Base-by-base conservation (phyloP, 2,113 vertebrate species). In the Cyanistes caeruleus region DNA sequence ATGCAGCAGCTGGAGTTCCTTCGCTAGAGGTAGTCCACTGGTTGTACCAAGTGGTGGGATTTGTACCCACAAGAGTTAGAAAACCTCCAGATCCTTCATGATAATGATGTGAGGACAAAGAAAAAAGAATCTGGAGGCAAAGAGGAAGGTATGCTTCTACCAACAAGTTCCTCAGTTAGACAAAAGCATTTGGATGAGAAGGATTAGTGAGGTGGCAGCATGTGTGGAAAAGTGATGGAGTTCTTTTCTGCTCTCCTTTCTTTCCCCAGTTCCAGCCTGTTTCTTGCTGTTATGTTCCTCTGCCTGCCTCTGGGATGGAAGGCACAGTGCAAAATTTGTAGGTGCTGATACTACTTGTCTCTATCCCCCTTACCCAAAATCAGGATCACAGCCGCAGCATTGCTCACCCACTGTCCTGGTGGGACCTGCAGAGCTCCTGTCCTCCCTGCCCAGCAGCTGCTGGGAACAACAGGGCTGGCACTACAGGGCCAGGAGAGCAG, bases 331-430 rank as follows among this genome's bases (percentile, higher is more conserved):
- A 27, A 37, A 41, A 62, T 75, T 82, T 67, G 82, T 74, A 78
- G 56, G 18, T 27, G 25, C 25, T 53, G n/a, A 14, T 20, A 28
- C 25, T 41, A 7, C 11, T 23, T 62, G 5, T 27, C 11, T 63
- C 37, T 2, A 0, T 19, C 39, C 58, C 11, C 7, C 14, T 44
- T 44, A 21, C n/a, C 14, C 39, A 44, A 55, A 83, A 8, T 30
- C 58, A 56, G 30, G 31, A 58, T 13, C 48, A 62, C 1, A 3
- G 52, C 22, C 0, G 0, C 63, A 88, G 35, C 15, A 21, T 1
- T 2, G 1, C 27, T 83, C 68, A 56, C 16, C 49, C 23, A 3
- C 7, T 21, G 31, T 43, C n/a, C 43, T 27, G 2, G 3, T 2
- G 1, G 20, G 22, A 79, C 53, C 24, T 44, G 48, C 27, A 13